A percentile compares a stretch with the other conserved stretches of the same genome.
These are phyloP conservation scores for Amiota communis DNA, from an alignment of 2,888 invertebrate genomes.

Conservation along the genomic window DNA sequence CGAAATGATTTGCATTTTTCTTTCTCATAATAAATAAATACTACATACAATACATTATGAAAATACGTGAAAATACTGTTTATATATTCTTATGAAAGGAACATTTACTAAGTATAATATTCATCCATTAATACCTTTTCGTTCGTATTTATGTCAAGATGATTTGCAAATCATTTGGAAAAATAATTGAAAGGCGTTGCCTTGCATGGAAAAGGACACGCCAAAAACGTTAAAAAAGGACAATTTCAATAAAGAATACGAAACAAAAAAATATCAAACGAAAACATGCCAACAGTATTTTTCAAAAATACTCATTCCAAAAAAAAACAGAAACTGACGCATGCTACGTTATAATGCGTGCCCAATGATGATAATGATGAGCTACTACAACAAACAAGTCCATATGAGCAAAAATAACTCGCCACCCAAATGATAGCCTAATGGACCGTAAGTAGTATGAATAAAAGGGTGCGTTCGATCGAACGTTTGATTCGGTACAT, in stretches of 20 bases:
- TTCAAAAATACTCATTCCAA: constrained; percentile 24
- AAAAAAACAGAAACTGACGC: not conserved
- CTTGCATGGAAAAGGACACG: constrained; percentile 13
- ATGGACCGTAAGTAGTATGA: not conserved
- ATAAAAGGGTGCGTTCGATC: constrained; percentile 39
- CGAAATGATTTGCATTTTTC: constrained; percentile 54
- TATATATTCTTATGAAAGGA: not conserved
- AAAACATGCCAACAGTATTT: constrained; percentile 31
- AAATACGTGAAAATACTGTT: not conserved
- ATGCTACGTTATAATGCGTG: constrained; percentile 40
- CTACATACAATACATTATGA: no score
- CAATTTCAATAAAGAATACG: constrained; percentile 23
- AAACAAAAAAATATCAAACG: not conserved
- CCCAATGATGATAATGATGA: constrained; percentile 49
- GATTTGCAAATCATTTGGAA: constrained; percentile 41
- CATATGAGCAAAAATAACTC: constrained; percentile 7
- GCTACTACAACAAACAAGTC: constrained; percentile 28
- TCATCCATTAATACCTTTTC: not conserved
- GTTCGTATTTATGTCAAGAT: constrained; percentile 10
- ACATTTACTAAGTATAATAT: no score
- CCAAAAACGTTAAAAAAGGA: constrained; percentile 10
- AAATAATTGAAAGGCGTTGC: constrained; percentile 42
- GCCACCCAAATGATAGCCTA: constrained; percentile 25
- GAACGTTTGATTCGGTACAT: not conserved
- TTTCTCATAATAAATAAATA: no score